Base-by-base conservation (phyloP, 2,888 invertebrate species). In the Physocephala rufipes region DNA sequence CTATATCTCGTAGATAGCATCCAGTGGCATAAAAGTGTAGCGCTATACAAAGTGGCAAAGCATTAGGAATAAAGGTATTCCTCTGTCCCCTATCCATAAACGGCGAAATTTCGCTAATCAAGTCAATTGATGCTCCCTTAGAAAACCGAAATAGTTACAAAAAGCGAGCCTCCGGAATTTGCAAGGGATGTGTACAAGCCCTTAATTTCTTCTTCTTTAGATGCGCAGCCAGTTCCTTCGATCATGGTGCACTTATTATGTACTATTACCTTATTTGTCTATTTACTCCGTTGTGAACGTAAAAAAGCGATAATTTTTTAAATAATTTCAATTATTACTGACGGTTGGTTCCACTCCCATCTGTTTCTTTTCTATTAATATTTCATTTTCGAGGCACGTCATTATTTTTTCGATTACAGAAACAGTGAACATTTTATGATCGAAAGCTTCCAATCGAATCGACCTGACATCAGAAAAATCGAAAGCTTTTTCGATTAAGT, bases 11-110 rank as follows among this genome's bases (percentile, higher is more conserved):
- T 55, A 66, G 15, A 55, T 53, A 66, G 13, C 53, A 53, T 30
- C 53, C 66, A 2, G 53, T 66, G 2, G 53, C 55, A n/a, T 66
- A 66, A 36, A 30, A 66, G 55, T 66, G 65, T 19, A 66, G n/a
- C 7, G 65, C 51, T 7, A 49, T 30, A n/a, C 65, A 66, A 4
- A 66, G 51, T 13, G 53, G 24, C 30, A 53, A 28, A n/a, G 66
- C 13, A n/a, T 66, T 66, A 16, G 19, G 53, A n/a, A 66, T 66
- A 30, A n/a, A 66, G 16, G 66, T 66, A 19, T 36, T 55, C 43
- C 66, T 51, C n/a, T 24, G 9, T 55, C 30, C 55, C 28, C 5
- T 53, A 21, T 3, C 43, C 55, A 67, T 67, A 45, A n/a, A 67
- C 15, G 67, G 55, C 28, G 13, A 21, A 36, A 67, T 36, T 55